Base-by-base conservation (phyloP, 2,888 invertebrate genomes). In the Drosophila quinaria region DNA sequence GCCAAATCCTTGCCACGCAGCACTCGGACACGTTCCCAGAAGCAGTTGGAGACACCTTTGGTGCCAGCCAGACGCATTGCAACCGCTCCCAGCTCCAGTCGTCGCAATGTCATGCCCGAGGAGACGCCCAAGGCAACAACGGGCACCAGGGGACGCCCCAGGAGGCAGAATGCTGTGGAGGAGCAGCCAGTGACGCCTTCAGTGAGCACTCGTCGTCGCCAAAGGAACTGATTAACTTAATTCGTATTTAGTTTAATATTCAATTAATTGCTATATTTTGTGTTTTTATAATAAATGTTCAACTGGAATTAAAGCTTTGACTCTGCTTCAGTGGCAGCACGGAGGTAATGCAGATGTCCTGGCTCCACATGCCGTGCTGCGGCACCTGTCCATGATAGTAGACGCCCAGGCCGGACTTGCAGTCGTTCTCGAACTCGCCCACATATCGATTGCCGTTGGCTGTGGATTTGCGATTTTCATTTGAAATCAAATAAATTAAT, bases 401-500 rank as follows among this genome's bases (percentile, higher is more conserved):
- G 41, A 90, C 81, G 4, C 92, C 92, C 31, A 87, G 79, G 4
- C 92, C 92, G 47, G 89, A 90, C 49, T 93, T 93, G 64, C 81
- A 67, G n/a, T 91, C 92, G 9, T 72, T 62, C 17, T 86, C 79
- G 54, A 92, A 92, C 35, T 85, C 75, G 9, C 92, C 92, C 63
- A 92, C 92, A 77, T 91, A 93, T 19, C 92, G 90, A 76, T 91
- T 92, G 0, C 91, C 91, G 70, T 92, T 92, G n/a, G 75, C 92
- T 92, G 70, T 6, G 44, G 22, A 59, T 11, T 10, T 0, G 11
- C 11, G 1, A 15, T 10, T 9, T 19, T 2, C 4, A 13, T 15
- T 55, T 9, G 11, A 33, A 13, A 33, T 4, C 33, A 22, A n/a
- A n/a, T n/a, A n/a, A n/a, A n/a, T n/a, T n/a, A n/a, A n/a, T n/a